Conservation (phyloP, 2,888 invertebrate species). For the Homarus gammarus region DNA sequence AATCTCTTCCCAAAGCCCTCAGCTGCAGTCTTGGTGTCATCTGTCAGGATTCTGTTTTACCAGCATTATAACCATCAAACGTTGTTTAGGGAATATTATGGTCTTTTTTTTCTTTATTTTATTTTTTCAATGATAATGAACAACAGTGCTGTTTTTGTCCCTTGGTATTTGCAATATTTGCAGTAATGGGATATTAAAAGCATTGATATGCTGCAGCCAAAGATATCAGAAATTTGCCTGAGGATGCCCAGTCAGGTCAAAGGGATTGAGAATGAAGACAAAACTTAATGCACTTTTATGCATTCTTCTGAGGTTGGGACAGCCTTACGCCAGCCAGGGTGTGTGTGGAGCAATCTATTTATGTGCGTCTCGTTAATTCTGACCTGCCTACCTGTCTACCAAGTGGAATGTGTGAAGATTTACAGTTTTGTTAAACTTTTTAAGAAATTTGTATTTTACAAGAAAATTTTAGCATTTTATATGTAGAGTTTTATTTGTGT, state of each 20-base stretch:
- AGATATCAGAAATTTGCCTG: conserved; percentile 26
- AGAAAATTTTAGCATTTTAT: conserved; percentile 49
- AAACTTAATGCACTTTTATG: conserved; percentile 71
- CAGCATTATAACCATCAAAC: background rate
- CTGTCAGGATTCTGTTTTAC: conserved; percentile 3
- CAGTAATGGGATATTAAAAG: background rate
- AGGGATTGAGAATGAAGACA: conserved; percentile 64
- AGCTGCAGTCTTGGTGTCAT: conserved; percentile 14
- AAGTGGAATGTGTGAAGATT: conserved; percentile 48
- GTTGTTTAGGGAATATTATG: background rate
- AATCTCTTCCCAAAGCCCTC: conserved; percentile 30
- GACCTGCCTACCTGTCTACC: conserved; percentile 62
- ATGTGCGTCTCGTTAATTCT: conserved; percentile 69
- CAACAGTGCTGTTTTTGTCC: conserved; percentile 9
- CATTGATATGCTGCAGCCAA: conserved; percentile 30
- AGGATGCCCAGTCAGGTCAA: conserved; percentile 27
- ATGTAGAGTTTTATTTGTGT: conserved; percentile 54
- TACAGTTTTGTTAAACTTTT: conserved; percentile 51
- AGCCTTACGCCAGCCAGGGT: conserved; percentile 72
- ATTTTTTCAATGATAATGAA: background rate
- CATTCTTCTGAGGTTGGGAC: conserved; percentile 73
- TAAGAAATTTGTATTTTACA: conserved; percentile 49
- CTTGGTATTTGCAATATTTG: background rate
- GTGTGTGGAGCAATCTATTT: conserved; percentile 69
- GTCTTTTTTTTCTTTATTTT: too few relatives aligned